These are phyloP conservation scores for Rapana venosa DNA, from an alignment of 2,888 invertebrate genomes.

Conservation along the genomic window DNA sequence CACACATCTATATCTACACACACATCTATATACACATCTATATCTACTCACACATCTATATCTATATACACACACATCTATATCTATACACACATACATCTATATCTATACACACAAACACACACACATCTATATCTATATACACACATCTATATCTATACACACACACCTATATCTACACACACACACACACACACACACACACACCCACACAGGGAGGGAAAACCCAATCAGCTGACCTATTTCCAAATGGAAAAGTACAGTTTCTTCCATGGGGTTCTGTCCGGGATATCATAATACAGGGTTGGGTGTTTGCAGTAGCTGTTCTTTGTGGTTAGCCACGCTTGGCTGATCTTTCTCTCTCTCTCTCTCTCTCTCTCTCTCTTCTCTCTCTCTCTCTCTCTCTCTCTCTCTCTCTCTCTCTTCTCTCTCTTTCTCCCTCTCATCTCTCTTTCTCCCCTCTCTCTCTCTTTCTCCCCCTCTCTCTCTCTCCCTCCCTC, in stretches of 20 bases:
- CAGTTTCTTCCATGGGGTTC: too few relatives aligned
- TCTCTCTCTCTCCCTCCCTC: conserved; percentile 3
- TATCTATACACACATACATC: too few relatives aligned
- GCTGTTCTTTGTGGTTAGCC: too few relatives aligned
- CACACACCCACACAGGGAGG: background rate
- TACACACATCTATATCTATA: background rate
- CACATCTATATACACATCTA: too few relatives aligned
- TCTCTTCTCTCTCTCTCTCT: background rate
- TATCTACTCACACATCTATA: too few relatives aligned
- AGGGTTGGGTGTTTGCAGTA: too few relatives aligned
- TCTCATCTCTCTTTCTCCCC: background rate
- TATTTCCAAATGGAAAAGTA: too few relatives aligned
- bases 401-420: background rate
- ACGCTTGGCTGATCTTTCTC: too few relatives aligned
- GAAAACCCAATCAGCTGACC: background rate
- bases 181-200: conserved; percentile 11
- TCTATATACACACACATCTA: too few relatives aligned
- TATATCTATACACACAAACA: too few relatives aligned
- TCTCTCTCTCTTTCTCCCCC: background rate
- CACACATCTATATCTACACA: too few relatives aligned
- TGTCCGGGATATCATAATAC: too few relatives aligned
- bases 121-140: background rate
- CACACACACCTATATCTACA: conserved; percentile 3
- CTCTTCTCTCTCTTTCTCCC: background rate
- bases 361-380: background rate